Conservation (phyloP, 1,140 invertebrate genomes). For the Caenorhabditis brenneri region DNA sequence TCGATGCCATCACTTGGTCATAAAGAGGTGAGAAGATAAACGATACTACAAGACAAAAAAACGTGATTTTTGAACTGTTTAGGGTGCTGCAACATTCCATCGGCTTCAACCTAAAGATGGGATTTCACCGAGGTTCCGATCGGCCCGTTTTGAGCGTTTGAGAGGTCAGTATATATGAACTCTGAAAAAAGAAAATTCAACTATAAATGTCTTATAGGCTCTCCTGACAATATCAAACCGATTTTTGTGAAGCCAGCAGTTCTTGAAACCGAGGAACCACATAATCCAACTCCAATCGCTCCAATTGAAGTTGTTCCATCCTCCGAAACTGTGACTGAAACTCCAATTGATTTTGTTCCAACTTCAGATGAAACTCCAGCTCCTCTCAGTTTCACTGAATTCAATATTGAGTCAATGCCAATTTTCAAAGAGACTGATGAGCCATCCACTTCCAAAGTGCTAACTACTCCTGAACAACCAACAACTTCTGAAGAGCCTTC, state of each 20-base stretch:
- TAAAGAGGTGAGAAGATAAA: slow-evolving; percentile 35
- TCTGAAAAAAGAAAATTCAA: not conserved
- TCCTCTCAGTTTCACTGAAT: not conserved
- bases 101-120: not conserved
- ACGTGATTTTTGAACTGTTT: slow-evolving; percentile 34
- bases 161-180: not conserved
- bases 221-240: not conserved
- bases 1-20: slow-evolving; percentile 33
- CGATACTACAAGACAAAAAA: not conserved
- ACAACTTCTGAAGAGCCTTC: not conserved
- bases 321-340: not conserved
- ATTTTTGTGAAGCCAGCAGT: not conserved
- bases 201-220: not conserved
- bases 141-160: slow-evolving; percentile 19
- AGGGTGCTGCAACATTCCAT: not conserved
- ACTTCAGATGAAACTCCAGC: not conserved
- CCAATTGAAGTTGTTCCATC: not conserved
- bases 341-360: not conserved
- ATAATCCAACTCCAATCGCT: not conserved
- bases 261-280: not conserved
- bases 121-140: not conserved
- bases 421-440: not conserved
- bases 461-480: not conserved
- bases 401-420: slow-evolving; percentile 10
- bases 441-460: not conserved